Conservation (phyloP, 2,113 vertebrate species). For the Vireo altiloquus region DNA sequence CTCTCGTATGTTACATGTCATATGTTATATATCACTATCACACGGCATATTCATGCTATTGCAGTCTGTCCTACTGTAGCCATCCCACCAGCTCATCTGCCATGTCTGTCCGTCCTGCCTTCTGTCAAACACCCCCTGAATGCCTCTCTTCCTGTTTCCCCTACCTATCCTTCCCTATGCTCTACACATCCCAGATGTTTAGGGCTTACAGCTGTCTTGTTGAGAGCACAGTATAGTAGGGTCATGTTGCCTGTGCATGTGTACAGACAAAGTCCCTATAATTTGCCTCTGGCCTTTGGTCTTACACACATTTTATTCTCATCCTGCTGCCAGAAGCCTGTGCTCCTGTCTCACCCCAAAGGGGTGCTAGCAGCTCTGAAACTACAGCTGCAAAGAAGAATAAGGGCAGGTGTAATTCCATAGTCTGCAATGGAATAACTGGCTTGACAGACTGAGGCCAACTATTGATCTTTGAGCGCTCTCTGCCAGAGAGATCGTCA, state of each 20-base stretch:
- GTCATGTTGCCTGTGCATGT: neutral
- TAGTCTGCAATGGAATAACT: neutral
- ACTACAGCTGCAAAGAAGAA: neutral
- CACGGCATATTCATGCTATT: neutral
- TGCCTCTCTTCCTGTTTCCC: neutral
- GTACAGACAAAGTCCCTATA: neutral
- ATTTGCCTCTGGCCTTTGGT: neutral
- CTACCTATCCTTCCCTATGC: neutral
- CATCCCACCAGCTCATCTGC: neutral
- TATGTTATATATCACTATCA: neutral
- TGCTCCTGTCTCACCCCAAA: neutral
- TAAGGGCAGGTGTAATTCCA: neutral
- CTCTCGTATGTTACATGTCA: neutral
- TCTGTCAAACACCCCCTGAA: neutral
- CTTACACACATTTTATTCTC: neutral
- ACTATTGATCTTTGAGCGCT: neutral
- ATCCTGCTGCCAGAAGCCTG: neutral
- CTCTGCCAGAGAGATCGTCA: neutral
- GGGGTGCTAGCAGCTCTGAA: neutral
- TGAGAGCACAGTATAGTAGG: neutral
- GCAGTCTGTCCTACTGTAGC: neutral
- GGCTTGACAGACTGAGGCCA: neutral
- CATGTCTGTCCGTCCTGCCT: neutral
- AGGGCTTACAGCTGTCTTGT: neutral
- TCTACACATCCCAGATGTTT: neutral